Conservation (phyloP, 2,113 vertebrate genomes). For the Anser brachyrhynchus region DNA sequence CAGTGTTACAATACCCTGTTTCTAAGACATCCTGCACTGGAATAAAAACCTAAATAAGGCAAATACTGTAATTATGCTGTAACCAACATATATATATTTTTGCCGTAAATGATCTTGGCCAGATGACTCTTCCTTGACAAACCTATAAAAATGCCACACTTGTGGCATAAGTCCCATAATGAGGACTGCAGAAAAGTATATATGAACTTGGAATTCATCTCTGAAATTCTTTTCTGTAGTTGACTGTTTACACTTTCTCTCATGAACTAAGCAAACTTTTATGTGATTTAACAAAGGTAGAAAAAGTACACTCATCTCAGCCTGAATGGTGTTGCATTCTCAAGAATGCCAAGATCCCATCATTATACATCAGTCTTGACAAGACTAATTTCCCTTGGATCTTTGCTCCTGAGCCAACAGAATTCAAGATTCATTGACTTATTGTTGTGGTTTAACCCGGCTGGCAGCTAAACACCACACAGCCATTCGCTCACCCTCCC, state of each 20-base stretch:
- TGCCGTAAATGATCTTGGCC: background rate
- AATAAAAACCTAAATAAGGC: background rate
- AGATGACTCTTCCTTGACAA: background rate
- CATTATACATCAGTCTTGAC: background rate
- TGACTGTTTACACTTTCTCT: background rate
- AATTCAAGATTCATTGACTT: background rate
- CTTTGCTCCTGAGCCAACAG: background rate
- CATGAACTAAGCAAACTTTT: background rate
- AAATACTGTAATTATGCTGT: background rate
- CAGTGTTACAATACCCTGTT: background rate
- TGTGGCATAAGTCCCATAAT: background rate
- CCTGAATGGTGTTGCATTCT: background rate
- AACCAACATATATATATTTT: background rate
- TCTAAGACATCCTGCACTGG: background rate
- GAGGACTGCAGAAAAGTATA: background rate
- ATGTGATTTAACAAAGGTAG: background rate
- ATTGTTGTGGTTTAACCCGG: no score
- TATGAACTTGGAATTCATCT: background rate
- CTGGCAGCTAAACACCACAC: no score
- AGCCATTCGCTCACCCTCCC: no score
- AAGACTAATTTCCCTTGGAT: background rate
- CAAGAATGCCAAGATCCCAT: rapidly evolving
- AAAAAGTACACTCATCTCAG: background rate
- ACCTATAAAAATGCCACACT: background rate
- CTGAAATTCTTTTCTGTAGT: background rate